These are phyloP conservation scores for Ophioninae sp. DNA, from an alignment of 2,888 invertebrate genomes.

Conservation along the genomic window DNA sequence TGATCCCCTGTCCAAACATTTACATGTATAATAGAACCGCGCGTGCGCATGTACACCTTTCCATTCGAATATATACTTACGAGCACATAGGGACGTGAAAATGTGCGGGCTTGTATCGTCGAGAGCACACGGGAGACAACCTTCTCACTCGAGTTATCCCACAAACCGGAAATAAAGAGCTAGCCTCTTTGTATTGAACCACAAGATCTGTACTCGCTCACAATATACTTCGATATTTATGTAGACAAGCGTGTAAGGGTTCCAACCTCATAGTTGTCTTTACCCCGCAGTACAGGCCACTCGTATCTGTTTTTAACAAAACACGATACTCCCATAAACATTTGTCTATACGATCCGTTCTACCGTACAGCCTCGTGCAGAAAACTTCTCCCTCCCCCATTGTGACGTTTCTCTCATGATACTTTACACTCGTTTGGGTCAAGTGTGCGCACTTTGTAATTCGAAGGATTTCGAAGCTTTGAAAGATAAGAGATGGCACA, in stretches of 20 bases:
- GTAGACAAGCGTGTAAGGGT: conserved; percentile 35
- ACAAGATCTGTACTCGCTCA: conserved; percentile 33
- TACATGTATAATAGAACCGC: conserved; percentile 33
- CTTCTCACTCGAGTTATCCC: conserved; percentile 42
- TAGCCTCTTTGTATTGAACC: conserved; percentile 24
- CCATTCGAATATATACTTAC: conserved; percentile 3
- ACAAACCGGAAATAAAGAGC: conserved; percentile 57
- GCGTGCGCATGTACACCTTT: conserved; percentile 12
- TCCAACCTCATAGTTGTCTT: conserved; percentile 18
- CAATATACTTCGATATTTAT: conserved; percentile 53
- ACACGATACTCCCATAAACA: conserved; percentile 39
- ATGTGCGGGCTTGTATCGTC: background rate
- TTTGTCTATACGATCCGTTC: conserved; percentile 9
- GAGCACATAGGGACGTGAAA: conserved; percentile 3
- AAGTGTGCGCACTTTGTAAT: too few species aligned
- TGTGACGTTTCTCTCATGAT: background rate
- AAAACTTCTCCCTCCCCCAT: background rate
- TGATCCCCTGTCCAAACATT: conserved; percentile 56
- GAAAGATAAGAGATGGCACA: too few species aligned
- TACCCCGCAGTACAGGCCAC: background rate
- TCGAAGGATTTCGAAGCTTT: too few species aligned
- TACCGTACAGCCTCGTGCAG: conserved; percentile 12
- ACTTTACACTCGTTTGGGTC: background rate
- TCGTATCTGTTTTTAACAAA: conserved; percentile 34
- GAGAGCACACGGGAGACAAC: conserved; percentile 6